These are phyloP conservation scores for Dasysyrphus albostriatus DNA, from an alignment of 2,888 invertebrate species.

Conservation along the genomic window DNA sequence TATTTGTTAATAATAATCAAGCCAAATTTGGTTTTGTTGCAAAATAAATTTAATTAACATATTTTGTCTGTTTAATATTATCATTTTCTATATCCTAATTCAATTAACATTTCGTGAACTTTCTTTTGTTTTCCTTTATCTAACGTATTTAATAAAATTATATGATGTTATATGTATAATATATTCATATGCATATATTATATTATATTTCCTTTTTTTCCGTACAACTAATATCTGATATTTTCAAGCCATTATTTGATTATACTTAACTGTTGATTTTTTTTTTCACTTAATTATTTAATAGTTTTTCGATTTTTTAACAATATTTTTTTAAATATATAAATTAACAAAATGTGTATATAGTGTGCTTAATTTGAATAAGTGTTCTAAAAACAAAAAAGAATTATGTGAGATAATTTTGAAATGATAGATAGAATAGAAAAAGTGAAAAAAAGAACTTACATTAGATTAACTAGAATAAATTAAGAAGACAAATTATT, in stretches of 20 bases:
- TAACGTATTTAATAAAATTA: slow-evolving; percentile 56
- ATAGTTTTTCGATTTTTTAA: slow-evolving; percentile 43
- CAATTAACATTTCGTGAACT: slow-evolving; percentile 54
- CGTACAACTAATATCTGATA: slow-evolving; percentile 59
- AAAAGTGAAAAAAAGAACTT: background rate
- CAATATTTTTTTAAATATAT: slow-evolving; percentile 28
- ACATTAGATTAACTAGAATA: slow-evolving; percentile 60
- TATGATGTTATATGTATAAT: slow-evolving; percentile 33
- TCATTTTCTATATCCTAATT: slow-evolving; percentile 42
- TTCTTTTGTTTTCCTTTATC: slow-evolving; percentile 13
- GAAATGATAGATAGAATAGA: slow-evolving; percentile 23
- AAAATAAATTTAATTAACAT: slow-evolving; percentile 62
- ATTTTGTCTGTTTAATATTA: slow-evolving; percentile 31
- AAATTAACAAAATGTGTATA: slow-evolving; percentile 21
- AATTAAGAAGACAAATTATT: slow-evolving; percentile 46
- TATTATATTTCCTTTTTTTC: slow-evolving; percentile 31
- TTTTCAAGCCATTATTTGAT: slow-evolving; percentile 58
- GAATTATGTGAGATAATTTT: slow-evolving; percentile 36
- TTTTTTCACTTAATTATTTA: slow-evolving; percentile 53
- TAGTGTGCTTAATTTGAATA: slow-evolving; percentile 24
- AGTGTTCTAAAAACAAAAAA: slow-evolving; percentile 21
- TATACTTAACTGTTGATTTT: slow-evolving; percentile 21
- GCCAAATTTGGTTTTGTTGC: slow-evolving; percentile 69
- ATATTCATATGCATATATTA: slow-evolving; percentile 3
- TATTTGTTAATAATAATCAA: slow-evolving; percentile 73